phyloP scores from a whole-genome alignment of 2,797 vertebrate species.

The Anomalospiza imberbis region DNA sequence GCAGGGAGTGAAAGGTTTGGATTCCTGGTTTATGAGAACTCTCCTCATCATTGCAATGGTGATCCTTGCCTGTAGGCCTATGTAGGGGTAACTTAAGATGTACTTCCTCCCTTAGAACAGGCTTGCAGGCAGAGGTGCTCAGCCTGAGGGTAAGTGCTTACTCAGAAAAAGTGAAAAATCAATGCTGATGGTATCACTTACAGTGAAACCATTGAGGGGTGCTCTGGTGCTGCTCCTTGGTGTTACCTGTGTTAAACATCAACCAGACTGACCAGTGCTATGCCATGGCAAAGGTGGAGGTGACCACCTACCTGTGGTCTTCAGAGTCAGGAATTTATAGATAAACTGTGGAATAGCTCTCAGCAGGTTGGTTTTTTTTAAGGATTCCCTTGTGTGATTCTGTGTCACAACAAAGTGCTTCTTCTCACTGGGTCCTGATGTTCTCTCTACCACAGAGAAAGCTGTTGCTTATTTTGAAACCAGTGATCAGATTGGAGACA shows the following conservation, averaged over 20 bases:
- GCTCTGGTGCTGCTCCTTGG: neutral
- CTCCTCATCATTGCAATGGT: neutral
- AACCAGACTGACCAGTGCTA: neutral
- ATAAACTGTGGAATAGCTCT: neutral
- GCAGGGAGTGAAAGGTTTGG: neutral
- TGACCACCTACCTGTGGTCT: neutral
- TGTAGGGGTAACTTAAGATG: neutral
- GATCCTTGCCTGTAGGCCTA: neutral
- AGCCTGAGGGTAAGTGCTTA: neutral
- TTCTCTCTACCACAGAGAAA: constrained; percentile 79
- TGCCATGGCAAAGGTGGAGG: neutral
- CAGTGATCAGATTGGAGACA: constrained; percentile 86
- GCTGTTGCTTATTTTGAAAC: constrained; percentile 87
- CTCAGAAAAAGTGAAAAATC: neutral
- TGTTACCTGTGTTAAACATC: neutral
- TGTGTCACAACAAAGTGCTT: neutral
- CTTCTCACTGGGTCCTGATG: neutral
- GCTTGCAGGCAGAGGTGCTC: neutral
- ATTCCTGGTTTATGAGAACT: neutral
- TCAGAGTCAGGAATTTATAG: neutral
- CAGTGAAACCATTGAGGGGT: neutral
- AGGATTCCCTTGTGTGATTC: neutral
- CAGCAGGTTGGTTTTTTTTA: neutral
- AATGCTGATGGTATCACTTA: neutral
- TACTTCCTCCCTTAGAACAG: neutral